Conservation (phyloP, 2,797 vertebrate genomes). For the Ctenopoma kingsleyae region DNA sequence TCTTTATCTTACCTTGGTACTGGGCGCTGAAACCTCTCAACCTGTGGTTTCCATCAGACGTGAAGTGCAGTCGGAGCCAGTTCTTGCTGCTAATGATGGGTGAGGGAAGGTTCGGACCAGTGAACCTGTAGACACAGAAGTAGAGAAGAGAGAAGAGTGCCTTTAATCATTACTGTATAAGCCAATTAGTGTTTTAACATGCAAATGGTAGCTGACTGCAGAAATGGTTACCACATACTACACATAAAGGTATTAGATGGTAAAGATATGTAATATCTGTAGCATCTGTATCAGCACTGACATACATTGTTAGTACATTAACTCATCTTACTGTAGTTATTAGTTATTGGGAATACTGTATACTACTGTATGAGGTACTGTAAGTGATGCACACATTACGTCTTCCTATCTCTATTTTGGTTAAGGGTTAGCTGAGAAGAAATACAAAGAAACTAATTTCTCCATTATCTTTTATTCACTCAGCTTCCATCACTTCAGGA, state of each 20-base stretch:
- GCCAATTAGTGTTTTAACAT: conserved; percentile 5
- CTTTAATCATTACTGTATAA: conserved; percentile 7
- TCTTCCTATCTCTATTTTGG: not conserved
- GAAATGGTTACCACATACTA: not conserved
- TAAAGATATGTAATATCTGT: not conserved
- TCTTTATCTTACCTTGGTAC: conserved; percentile 91
- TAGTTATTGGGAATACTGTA: too few species aligned
- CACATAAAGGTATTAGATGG: not conserved
- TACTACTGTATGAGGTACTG: not conserved
- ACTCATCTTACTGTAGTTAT: not conserved
- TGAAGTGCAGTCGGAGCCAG: conserved; percentile 98
- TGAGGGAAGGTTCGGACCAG: conserved; percentile 93
- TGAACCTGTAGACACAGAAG: conserved; percentile 88
- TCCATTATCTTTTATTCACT: conserved; percentile 6
- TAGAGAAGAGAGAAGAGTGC: conserved; percentile 24
- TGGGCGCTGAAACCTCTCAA: conserved; percentile 96
- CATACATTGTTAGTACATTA: not conserved
- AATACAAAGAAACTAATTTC: conserved; percentile 8
- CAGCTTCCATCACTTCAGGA: conserved; percentile 3
- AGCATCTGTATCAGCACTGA: not conserved
- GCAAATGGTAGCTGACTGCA: conserved; percentile 1
- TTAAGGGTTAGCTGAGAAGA: not conserved
- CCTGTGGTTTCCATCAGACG: conserved; percentile 95
- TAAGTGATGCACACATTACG: conserved; percentile 1
- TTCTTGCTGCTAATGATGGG: conserved; percentile 99